Evolutionary conservation across 2,797 vertebrate species (phyloP), one percentile per base, ranked within the genome.

Genomic region (Phylloscopus collybita): DNA sequence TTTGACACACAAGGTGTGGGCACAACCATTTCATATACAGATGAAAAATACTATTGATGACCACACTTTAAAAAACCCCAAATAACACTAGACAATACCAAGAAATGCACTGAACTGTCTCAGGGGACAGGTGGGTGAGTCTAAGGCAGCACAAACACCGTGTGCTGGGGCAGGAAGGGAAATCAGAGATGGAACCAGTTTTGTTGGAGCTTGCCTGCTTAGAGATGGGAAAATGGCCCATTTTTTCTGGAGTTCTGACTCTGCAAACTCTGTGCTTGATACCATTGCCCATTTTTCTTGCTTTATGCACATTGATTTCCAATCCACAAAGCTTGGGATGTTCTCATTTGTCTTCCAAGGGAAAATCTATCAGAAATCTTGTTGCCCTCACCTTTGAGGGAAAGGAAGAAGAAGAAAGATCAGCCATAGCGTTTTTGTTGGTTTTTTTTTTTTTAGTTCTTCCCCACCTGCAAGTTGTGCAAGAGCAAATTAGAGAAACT

Each of bases 281-380:
- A 90, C 51, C n/a, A 27, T 8, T 15, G 65, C 62, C 76, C 57
- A 79, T 95, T 94, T 90, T 71, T 96, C 93, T 94, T 94, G 47
- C 76, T 95, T 96, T 93, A 80, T 51, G 44, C 45, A 69, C 66
- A 95, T 71, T 74, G 66, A 93, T 93, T 96, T 92, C 78, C 91
- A 85, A 29, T 95, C 47, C 73, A 75, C 69, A 87, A 82, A 72
- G 69, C 49, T 88, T 69, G 74, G 56, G 40, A 61, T 73, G 32
- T 49, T 86, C 72, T 87, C 94, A 92, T 96, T 73, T 89, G 18
- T 96, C 87, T 94, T 92, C 60, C 65, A 90, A 91, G 44, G 30
- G 30, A 93, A 93, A 93, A 88, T 73, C 70, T 65, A 65, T 83
- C 66, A 90, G 60, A 87, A 94, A 72, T 26, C 9, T 10, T 38